phyloP scores from a whole-genome alignment of 1,140 invertebrate genomes.

The Leptonema lineaticorne region DNA sequence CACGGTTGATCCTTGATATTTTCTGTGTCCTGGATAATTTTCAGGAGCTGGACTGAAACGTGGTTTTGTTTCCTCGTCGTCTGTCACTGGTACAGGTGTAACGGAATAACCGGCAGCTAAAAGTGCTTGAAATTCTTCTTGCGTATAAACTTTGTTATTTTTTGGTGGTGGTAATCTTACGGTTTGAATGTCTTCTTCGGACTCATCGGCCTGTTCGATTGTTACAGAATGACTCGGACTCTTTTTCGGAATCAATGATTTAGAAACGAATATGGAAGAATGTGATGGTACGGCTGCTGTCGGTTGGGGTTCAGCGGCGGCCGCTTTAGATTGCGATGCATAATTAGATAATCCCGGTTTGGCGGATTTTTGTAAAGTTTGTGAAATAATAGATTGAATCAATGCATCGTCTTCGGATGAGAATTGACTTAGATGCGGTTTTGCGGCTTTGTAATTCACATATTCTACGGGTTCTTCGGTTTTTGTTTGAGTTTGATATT shows the following conservation, averaged over 20 bases:
- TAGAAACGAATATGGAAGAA: slow-evolving; percentile 40
- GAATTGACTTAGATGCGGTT: slow-evolving; percentile 33
- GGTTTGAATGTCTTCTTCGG: slow-evolving; percentile 36
- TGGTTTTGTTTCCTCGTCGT: slow-evolving; percentile 38
- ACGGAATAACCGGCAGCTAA: slow-evolving; percentile 55
- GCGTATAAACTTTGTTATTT: slow-evolving; percentile 55
- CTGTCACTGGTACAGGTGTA: slow-evolving; percentile 53
- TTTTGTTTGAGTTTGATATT: slow-evolving; percentile 33
- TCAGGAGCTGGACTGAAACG: slow-evolving; percentile 34
- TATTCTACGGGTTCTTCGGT: slow-evolving; percentile 24
- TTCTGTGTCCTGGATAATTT: slow-evolving; percentile 39
- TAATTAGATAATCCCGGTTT: slow-evolving; percentile 31
- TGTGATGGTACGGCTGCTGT: slow-evolving; percentile 25
- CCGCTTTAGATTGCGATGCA: slow-evolving; percentile 28
- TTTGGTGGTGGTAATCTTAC: slow-evolving; percentile 52
- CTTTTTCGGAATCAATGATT: slow-evolving; percentile 32
- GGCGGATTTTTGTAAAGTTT: slow-evolving; percentile 30
- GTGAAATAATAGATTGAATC: slow-evolving; percentile 32
- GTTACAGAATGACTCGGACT: slow-evolving; percentile 43
- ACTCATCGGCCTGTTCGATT: slow-evolving; percentile 47
- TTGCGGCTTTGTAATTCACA: slow-evolving; percentile 31
- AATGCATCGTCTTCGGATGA: slow-evolving; percentile 33
- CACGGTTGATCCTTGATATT: slow-evolving; percentile 20
- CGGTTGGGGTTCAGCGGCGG: slow-evolving; percentile 7
- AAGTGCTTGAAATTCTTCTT: slow-evolving; percentile 54